These are phyloP conservation scores for Agrotis puta DNA, from an alignment of 2,888 invertebrate species.

Conservation along the genomic window DNA sequence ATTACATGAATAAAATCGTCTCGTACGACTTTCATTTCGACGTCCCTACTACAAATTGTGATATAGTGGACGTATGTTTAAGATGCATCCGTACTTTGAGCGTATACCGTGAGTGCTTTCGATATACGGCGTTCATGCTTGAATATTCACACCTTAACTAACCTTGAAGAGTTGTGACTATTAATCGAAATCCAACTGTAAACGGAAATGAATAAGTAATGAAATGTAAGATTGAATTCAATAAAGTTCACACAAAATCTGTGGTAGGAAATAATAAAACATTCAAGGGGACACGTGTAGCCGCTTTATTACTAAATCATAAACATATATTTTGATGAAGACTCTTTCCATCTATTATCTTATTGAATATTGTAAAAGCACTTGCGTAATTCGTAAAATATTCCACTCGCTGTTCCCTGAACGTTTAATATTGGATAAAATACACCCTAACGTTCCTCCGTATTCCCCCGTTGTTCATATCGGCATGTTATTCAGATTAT, in stretches of 20 bases:
- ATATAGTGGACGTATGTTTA: conserved; percentile 30
- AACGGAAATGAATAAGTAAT: not conserved
- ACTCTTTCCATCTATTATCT: conserved; percentile 81
- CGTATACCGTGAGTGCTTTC: conserved; percentile 14
- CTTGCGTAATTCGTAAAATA: conserved; percentile 87
- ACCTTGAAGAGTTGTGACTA: not conserved
- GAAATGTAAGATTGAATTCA: conserved; percentile 8
- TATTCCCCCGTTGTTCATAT: conserved; percentile 91
- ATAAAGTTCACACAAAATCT: conserved; percentile 29
- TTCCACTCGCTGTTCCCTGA: conserved; percentile 85
- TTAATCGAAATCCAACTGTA: not conserved
- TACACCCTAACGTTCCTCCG: conserved; percentile 86
- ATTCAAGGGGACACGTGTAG: conserved; percentile 56
- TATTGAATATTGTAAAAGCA: conserved; percentile 87
- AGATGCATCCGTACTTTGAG: conserved; percentile 31
- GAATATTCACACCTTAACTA: not conserved
- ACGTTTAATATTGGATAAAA: conserved; percentile 91
- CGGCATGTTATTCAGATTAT: conserved; percentile 91
- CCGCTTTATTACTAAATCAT: conserved; percentile 60
- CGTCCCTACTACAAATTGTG: conserved; percentile 45
- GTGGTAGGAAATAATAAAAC: conserved; percentile 49
- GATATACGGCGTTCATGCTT: not conserved
- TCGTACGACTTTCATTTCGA: conserved; percentile 59
- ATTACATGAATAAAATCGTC: conserved; percentile 59
- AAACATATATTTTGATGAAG: conserved; percentile 70